Conservation (phyloP, 1,140 invertebrate species). For the Pseudomyrmex cubaensis region DNA sequence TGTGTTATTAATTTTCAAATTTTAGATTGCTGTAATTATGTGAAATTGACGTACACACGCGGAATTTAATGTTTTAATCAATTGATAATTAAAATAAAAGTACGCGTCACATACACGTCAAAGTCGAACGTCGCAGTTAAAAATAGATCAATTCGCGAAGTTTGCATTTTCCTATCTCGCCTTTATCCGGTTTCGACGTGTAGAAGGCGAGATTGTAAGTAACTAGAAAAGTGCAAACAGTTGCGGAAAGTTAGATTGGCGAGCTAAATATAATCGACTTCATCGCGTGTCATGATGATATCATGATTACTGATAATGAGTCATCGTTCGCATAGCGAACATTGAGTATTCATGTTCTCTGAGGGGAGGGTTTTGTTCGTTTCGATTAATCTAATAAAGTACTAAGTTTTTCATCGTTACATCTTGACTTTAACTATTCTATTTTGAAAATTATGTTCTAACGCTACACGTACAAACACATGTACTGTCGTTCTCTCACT, state of each 20-base stretch:
- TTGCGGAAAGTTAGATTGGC: conserved; percentile 9
- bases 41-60: not conserved
- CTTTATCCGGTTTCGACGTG: not conserved
- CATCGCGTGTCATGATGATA: conserved; percentile 31
- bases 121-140: not conserved
- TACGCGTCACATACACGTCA: not conserved
- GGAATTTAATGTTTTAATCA: not conserved
- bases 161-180: not conserved
- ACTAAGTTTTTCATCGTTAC: not conserved
- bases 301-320: conserved; percentile 16
- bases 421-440: conserved; percentile 7
- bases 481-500: no score
- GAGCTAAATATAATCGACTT: conserved; percentile 28
- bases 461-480: not conserved
- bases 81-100: not conserved
- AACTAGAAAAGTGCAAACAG: not conserved
- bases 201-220: not conserved
- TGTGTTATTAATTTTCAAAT: not conserved
- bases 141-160: not conserved
- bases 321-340: not conserved
- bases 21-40: not conserved
- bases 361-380: not conserved
- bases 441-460: conserved; percentile 30
- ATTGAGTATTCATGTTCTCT: not conserved
- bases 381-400: conserved; percentile 11